Base-by-base conservation (phyloP, 2,888 invertebrate genomes). In the Odontothrips loti region DNA sequence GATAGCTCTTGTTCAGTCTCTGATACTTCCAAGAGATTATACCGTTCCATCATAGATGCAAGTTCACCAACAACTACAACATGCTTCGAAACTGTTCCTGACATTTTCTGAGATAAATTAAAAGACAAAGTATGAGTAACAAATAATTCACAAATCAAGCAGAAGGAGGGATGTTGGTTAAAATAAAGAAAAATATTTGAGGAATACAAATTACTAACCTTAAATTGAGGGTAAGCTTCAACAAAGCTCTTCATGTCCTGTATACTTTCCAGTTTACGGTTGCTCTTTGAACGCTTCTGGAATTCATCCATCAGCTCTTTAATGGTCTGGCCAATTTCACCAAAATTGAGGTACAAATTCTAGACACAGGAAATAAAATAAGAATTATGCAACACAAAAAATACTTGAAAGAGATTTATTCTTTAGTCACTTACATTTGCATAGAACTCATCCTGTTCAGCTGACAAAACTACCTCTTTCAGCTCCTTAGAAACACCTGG, bases 171-270 rank as follows among this genome's bases (percentile, higher is more conserved):
- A 11, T 81, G 34, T 27, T 23, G 27, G 20, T 47, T 20, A 78
- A 79, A 11, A 51, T 75, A 27, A 6, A 48, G 3, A 1, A 27
- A 80, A n/a, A 58, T 80, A 12, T 51, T 0, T 80, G 2, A n/a
- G 29, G 6, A 20, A 4, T n/a, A 29, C n/a, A 27, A 43, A 4
- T 17, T 58, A 47, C 81, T 84, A 85, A 91, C 91, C 88, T 98
- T 98, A 87, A 99, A 99, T 84, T 98, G 94, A 0, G 99, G 99
- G 89, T 99, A 99, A 20, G 95, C 94, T 87, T 99, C 99, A 0
- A 99, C 96, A 87, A 99, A 99, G 85, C 92, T 94, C 89, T 99
- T 99, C 99, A 99, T 99, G 87, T 99, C 99, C 0, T 95, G 92
- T 85, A 99, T 99, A 85, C 97, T 97, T 89, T 99, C 99, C 2